phyloP scores from a whole-genome alignment of 2,113 vertebrate species.

The Lampris megalopsis region DNA sequence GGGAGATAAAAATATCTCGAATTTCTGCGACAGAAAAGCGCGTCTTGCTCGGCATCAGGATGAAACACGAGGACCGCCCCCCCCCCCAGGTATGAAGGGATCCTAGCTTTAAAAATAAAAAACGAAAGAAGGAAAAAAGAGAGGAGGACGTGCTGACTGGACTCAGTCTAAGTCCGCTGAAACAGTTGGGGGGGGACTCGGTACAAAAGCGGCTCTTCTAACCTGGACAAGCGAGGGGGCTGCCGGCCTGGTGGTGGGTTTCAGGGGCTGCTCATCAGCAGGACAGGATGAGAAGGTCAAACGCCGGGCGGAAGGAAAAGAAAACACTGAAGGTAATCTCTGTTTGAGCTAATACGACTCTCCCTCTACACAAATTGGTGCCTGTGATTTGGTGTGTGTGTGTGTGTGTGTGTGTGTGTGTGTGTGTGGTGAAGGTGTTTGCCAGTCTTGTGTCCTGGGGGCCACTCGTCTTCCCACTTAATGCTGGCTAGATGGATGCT shows the following conservation, averaged over 20 bases:
- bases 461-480: conserved; percentile 53
- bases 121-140: neutral
- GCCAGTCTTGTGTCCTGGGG: conserved; percentile 12
- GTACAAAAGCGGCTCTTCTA: neutral
- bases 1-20: too few relatives aligned
- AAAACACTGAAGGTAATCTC: conserved; percentile 14
- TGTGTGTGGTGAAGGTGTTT: conserved; percentile 8
- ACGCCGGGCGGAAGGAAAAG: conserved; percentile 38
- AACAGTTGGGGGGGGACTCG: conserved; percentile 2
- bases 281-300: conserved; percentile 44
- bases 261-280: conserved; percentile 33
- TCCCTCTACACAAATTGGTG: conserved; percentile 35
- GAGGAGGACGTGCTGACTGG: conserved; percentile 29
- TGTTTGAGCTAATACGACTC: conserved; percentile 25
- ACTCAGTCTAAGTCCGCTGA: conserved; percentile 20
- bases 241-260: conserved; percentile 12
- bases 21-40: too few relatives aligned
- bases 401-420: conserved; percentile 37
- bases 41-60: conserved; percentile 25
- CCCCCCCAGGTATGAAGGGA: conserved; percentile 30
- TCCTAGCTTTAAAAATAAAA: conserved; percentile 9
- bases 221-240: neutral
- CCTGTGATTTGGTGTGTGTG: conserved; percentile 47
- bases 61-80: conserved; percentile 68
- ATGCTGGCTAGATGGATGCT: conserved; percentile 73